Evolutionary conservation across 2,888 invertebrate genomes (phyloP).

Genomic region (Eretmocerus hayati): DNA sequence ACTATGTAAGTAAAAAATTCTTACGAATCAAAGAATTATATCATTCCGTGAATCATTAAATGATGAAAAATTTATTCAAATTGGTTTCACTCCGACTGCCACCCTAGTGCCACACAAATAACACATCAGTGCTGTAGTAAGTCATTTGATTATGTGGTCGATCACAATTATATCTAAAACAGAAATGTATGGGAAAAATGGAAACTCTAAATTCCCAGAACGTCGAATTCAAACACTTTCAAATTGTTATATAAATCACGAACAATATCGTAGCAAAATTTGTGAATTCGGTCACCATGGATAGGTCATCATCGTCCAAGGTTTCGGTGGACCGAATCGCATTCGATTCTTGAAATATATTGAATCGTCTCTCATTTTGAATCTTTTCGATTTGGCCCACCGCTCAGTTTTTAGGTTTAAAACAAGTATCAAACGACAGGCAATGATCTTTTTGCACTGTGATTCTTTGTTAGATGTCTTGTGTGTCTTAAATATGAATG

Average conservation of each 20-base stretch:
- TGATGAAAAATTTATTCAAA: too few relatives aligned
- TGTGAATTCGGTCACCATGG: constrained; percentile 19
- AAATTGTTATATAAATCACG: background rate
- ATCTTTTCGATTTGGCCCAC: constrained; percentile 12
- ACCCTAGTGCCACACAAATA: constrained; percentile 39
- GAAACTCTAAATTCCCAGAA: too few relatives aligned
- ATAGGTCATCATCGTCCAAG: constrained; percentile 17
- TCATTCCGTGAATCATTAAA: too few relatives aligned
- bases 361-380: background rate
- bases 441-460: constrained; percentile 32
- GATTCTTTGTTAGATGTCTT: constrained; percentile 16
- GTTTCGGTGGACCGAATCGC: constrained; percentile 16
- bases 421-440: constrained; percentile 39
- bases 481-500: constrained; percentile 1
- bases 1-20: constrained; percentile 7
- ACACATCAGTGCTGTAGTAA: constrained; percentile 42
- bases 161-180: too few relatives aligned
- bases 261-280: constrained; percentile 26
- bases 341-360: background rate
- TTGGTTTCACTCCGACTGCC: too few relatives aligned
- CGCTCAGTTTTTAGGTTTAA: constrained; percentile 27
- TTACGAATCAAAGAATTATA: background rate
- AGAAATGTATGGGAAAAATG: too few relatives aligned
- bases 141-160: too few relatives aligned
- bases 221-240: too few relatives aligned